A percentile compares a stretch with the other conserved stretches of the same genome.
Conservation (phyloP, 2,888 invertebrate genomes). For the Phengaris alcon region DNA sequence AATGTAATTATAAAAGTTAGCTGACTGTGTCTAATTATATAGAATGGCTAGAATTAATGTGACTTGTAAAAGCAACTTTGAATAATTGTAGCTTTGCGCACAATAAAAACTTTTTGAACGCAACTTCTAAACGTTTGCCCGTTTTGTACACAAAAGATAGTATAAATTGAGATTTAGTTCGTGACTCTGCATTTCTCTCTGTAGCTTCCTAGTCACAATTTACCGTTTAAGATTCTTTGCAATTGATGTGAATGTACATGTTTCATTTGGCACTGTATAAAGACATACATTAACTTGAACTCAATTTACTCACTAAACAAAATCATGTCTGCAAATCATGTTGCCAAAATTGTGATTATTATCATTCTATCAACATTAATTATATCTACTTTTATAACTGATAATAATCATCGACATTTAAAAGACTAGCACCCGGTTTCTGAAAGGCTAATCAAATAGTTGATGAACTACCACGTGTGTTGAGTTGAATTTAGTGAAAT, state of each 20-base stretch:
- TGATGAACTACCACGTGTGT: too few species aligned
- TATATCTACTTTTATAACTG: too few species aligned
- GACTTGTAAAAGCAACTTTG: constrained; percentile 6
- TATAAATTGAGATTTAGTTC: constrained; percentile 36
- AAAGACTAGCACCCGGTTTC: too few species aligned
- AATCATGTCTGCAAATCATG: background rate
- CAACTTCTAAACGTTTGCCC: constrained; percentile 15
- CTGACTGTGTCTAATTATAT: constrained; percentile 12
- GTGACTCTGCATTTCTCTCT: constrained; percentile 47
- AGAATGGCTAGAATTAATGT: constrained; percentile 1
- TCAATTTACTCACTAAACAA: background rate
- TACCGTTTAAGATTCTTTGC: constrained; percentile 34
- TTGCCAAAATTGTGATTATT: background rate
- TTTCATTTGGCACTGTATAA: constrained; percentile 20
- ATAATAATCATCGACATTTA: too few species aligned
- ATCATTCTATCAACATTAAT: background rate
- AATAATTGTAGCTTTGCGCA: constrained; percentile 3
- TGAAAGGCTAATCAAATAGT: too few species aligned
- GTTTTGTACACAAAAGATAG: constrained; percentile 6
- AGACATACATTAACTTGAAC: background rate
- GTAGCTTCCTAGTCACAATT: constrained; percentile 32
- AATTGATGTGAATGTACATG: constrained; percentile 26
- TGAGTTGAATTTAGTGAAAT: too few species aligned
- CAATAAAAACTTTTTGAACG: constrained; percentile 19
- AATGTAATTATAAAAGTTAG: constrained; percentile 17